Base-by-base conservation (phyloP, 2,888 invertebrate genomes). In the Erynnis tages region DNA sequence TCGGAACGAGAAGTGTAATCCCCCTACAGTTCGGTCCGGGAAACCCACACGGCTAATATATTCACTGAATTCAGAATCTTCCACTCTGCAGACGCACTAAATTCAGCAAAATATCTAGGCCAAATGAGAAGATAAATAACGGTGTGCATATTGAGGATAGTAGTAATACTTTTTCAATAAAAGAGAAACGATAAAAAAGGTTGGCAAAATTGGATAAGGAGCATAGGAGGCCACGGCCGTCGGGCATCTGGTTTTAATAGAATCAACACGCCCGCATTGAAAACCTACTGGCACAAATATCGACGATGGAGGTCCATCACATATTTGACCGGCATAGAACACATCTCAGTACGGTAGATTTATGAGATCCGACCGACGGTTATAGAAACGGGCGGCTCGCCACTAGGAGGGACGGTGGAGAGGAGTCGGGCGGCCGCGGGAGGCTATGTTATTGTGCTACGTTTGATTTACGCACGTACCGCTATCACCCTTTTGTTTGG, bases 401-500 rank as follows among this genome's bases (percentile, higher is more conserved):
- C 69, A 72, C 70, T 67, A 72, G 74, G 71, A 66, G 75, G 70
- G 69, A 63, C 66, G 69, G 66, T 67, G 76, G 73, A 69, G 69
- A 68, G 71, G 73, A 73, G 73, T 65, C 61, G 68, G 76, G 75
- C 64, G 74, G 63, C 64, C 65, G 73, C 74, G 81, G 82, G 80
- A 73, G 85, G 79, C 68, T 69, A 79, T 82, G 86, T 85, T 87
- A 88, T 88, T 88, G 86, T 88, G 75, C 83, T 83, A 83, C 84
- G 83, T 85, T 87, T 88, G 88, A 88, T 88, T 88, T 88, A 88
- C 87, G 86, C 84, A 87, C 82, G 82, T 75, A 83, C 82, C 80
- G 86, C 85, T 86, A 86, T 87, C 87, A 85, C 85, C 87, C 88
- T 85, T 85, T 87, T 88, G 88, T 88, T 85, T 78, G 79, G 72